Evolutionary conservation across 2,797 vertebrate genomes (phyloP).

Genomic region (Acanthurus tractus): DNA sequence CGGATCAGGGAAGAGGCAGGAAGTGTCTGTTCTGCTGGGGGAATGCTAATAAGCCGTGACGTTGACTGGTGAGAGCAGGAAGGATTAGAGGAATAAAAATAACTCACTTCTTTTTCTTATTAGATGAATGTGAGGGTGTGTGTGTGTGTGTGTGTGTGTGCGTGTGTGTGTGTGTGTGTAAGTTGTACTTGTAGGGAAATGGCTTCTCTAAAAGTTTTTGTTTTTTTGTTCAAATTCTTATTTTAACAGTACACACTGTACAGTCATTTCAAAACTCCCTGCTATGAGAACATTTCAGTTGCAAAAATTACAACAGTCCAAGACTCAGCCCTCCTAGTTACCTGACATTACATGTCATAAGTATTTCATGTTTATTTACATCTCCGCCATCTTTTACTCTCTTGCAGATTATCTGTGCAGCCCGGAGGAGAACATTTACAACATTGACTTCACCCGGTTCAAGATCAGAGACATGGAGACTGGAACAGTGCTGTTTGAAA

Average conservation of each 20-base stretch:
- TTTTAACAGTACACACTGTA: no score
- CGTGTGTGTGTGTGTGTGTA: not conserved
- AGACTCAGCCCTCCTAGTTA: not conserved
- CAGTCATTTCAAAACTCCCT: not conserved
- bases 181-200: conserved; percentile 7
- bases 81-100: conserved; percentile 82
- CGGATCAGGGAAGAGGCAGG: conserved; percentile 62
- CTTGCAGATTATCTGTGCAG: conserved; percentile 93
- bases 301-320: not conserved
- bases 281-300: not conserved
- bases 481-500: conserved; percentile 95
- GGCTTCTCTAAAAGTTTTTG: not conserved
- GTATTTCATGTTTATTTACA: not conserved
- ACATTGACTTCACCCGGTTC: conserved; percentile 97
- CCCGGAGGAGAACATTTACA: conserved; percentile 95
- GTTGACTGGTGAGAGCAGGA: conserved; percentile 71
- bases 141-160: not conserved
- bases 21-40: conserved; percentile 62
- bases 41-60: conserved; percentile 74
- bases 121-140: conserved; percentile 20
- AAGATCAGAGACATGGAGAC: conserved; percentile 99
- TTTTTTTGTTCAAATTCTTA: conserved; percentile 1
- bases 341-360: not conserved
- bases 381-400: not conserved
- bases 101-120: conserved; percentile 62